phyloP scores from a whole-genome alignment of 2,113 vertebrate species.

The Pluvialis apricaria region DNA sequence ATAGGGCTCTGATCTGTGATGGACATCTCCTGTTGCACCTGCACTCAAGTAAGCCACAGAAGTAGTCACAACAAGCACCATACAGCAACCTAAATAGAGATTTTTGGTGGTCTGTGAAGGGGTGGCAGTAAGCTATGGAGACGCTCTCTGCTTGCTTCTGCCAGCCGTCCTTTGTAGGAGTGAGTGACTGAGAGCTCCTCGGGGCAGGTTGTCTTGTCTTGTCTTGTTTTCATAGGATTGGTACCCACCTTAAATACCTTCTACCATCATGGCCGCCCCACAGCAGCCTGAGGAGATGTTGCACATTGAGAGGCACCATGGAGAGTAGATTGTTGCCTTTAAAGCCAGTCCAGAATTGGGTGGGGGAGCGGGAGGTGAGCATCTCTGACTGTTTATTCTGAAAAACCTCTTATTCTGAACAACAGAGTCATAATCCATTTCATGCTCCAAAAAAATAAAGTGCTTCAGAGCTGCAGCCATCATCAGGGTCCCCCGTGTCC shows the following conservation, averaged over 20 bases:
- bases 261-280: background rate
- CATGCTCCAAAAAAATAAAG: background rate
- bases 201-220: background rate
- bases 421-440: background rate
- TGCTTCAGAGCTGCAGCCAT: background rate
- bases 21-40: background rate
- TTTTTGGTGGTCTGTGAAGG: background rate
- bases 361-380: background rate
- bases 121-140: background rate
- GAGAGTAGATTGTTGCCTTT: background rate
- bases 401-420: background rate
- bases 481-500: rapidly evolving
- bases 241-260: background rate
- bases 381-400: background rate
- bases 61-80: background rate
- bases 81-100: background rate
- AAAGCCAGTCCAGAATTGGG: background rate
- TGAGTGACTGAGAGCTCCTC: background rate
- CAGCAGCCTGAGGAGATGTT: background rate
- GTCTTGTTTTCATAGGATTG: background rate
- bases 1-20: background rate
- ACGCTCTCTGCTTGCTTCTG: background rate
- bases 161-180: background rate
- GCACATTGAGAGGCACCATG: background rate
- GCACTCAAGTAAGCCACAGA: background rate